Conservation (phyloP, 2,888 invertebrate genomes). For the Lingula anatina region DNA sequence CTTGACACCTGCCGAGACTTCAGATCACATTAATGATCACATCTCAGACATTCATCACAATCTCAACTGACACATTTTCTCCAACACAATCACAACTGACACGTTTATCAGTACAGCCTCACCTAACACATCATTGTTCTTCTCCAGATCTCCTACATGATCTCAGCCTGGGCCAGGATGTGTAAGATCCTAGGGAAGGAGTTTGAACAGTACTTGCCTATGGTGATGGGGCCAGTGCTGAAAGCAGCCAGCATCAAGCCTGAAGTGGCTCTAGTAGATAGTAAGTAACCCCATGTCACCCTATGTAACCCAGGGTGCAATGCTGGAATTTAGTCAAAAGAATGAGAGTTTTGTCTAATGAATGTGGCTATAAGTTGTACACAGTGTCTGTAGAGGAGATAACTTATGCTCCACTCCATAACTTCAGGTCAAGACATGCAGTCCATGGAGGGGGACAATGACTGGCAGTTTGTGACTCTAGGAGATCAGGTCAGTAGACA, state of each 20-base stretch:
- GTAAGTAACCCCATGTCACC: constrained; percentile 55
- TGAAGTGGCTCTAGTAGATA: constrained; percentile 84
- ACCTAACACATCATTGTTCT: no score
- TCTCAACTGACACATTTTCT: no score
- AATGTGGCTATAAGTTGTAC: no score
- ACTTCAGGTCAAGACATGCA: constrained; percentile 58
- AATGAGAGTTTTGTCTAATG: neutral
- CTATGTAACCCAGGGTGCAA: no score
- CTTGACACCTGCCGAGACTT: no score
- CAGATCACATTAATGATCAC: no score
- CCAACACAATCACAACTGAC: no score
- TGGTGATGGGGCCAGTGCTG: constrained; percentile 94
- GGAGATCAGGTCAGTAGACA: constrained; percentile 71
- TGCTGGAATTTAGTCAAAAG: neutral
- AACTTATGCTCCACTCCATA: no score
- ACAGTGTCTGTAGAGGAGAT: no score
- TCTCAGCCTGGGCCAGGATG: constrained; percentile 98
- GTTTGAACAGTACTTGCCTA: constrained; percentile 85
- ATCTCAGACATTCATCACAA: no score
- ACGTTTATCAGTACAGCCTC: no score
- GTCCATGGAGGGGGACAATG: constrained; percentile 77
- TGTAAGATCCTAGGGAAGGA: constrained; percentile 86
- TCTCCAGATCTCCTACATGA: constrained; percentile 79
- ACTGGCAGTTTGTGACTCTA: constrained; percentile 90
- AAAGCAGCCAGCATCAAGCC: constrained; percentile 89